phyloP scores from a whole-genome alignment of 2,113 vertebrate genomes.

The Steatornis caripensis region DNA sequence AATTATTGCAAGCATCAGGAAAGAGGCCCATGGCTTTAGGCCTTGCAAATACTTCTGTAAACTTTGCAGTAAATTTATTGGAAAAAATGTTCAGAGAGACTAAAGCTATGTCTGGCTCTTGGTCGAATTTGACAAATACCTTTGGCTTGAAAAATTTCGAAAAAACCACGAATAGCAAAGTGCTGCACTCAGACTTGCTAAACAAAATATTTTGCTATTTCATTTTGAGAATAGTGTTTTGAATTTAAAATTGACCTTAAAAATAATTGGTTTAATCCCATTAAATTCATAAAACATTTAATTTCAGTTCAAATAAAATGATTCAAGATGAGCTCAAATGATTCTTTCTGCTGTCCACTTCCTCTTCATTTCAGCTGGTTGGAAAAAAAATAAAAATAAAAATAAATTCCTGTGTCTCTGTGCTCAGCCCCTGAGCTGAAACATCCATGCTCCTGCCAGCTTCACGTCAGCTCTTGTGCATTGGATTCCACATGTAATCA shows the following conservation, averaged over 20 bases:
- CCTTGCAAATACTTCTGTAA: neutral
- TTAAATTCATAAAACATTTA: neutral
- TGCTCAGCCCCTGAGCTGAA: neutral
- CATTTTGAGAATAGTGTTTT: neutral
- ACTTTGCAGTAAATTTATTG: neutral
- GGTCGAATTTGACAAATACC: neutral
- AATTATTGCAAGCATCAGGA: neutral
- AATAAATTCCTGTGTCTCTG: neutral
- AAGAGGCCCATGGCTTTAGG: neutral
- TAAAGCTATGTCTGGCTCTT: neutral
- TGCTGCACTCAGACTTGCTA: neutral
- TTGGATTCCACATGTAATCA: neutral
- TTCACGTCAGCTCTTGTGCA: neutral
- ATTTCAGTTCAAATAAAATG: neutral
- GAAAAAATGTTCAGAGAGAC: neutral
- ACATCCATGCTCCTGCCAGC: neutral
- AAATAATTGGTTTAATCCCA: neutral
- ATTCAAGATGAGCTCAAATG: neutral
- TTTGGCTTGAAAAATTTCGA: neutral
- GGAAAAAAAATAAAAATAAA: neutral
- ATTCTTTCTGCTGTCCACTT: neutral
- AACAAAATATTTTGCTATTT: neutral
- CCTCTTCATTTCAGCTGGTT: neutral
- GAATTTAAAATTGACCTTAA: neutral
- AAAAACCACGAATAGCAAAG: neutral